Evolutionary conservation across 37 sponge, comb jelly and placozoan species (phyloP).

Genomic region (Oscarella lobularis): DNA sequence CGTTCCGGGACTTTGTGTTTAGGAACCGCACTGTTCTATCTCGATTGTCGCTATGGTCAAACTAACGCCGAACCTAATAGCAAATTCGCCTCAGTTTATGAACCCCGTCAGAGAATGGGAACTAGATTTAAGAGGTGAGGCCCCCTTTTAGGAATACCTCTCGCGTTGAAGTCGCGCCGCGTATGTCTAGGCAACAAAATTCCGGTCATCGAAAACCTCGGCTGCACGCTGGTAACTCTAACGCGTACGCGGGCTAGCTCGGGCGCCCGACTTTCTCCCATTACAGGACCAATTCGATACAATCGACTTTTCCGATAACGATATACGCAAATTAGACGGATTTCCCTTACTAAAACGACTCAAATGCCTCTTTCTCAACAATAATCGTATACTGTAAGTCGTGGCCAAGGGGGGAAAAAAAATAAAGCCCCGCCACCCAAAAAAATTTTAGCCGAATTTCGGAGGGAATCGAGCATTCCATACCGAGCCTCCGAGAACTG

Average conservation of each 20-base stretch:
- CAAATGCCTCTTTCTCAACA: constrained; percentile 63
- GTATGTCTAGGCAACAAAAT: constrained; percentile 76
- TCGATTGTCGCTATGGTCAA: constrained; percentile 37
- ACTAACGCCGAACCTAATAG: constrained; percentile 80
- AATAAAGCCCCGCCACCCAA: no score
- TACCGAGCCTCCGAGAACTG: constrained; percentile 65
- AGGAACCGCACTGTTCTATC: not conserved
- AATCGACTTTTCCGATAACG: constrained; percentile 95
- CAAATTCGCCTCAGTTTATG: constrained; percentile 79
- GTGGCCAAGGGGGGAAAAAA: no score
- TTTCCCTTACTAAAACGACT: constrained; percentile 80
- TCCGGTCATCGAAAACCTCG: constrained; percentile 92
- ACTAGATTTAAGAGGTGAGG: constrained; percentile 81
- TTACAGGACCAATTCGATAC: constrained; percentile 89
- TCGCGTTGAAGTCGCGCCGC: not conserved
- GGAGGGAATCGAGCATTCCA: constrained; percentile 39
- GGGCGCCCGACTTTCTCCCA: not conserved
- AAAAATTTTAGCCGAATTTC: constrained; percentile 76
- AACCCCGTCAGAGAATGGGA: constrained; percentile 89
- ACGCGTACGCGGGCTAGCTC: not conserved
- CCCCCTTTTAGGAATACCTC: not conserved
- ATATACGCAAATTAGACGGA: constrained; percentile 84
- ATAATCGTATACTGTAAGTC: constrained; percentile 77
- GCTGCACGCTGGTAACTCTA: constrained; percentile 74
- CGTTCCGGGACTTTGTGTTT: not conserved